Evolutionary conservation across 2,113 vertebrate species (phyloP).

Genomic region (Sapayoa aenigma): DNA sequence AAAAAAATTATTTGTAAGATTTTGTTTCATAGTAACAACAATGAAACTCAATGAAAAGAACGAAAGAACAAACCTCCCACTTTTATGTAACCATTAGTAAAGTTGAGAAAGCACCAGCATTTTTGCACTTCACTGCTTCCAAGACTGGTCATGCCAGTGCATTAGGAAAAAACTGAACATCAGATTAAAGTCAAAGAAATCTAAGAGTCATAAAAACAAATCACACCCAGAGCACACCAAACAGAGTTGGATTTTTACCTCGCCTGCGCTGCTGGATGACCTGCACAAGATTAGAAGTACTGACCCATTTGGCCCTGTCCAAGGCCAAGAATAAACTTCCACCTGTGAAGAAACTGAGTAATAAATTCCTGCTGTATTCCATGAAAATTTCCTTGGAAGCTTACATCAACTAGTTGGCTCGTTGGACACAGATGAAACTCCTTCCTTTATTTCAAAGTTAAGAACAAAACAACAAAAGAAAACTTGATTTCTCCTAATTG

Average conservation of each 20-base stretch:
- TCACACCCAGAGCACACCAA: not conserved
- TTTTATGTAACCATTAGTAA: not conserved
- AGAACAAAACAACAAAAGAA: not conserved
- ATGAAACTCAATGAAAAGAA: not conserved
- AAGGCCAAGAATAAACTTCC: conserved; percentile 67
- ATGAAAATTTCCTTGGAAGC: not conserved
- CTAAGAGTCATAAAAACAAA: not conserved
- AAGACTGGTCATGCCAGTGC: not conserved
- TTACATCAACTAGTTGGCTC: not conserved
- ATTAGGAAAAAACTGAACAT: not conserved
- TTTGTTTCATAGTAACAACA: not conserved
- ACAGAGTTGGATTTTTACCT: not conserved
- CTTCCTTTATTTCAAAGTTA: not conserved
- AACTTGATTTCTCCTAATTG: not conserved
- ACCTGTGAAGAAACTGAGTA: conserved; percentile 73
- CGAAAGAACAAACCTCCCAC: not conserved
- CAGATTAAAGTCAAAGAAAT: not conserved
- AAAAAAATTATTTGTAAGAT: not conserved
- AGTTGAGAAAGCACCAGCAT: not conserved
- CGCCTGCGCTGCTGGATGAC: conserved; percentile 18
- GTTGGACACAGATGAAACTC: not conserved
- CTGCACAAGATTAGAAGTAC: conserved; percentile 79
- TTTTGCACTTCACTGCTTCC: not conserved
- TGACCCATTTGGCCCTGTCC: conserved; percentile 77
- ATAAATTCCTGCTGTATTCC: not conserved